Percentiles rank a stretch among this genome's conserved stretches.
Evolutionary conservation across 1,140 invertebrate species (phyloP).

Genomic region (Stratiolaelaps scimitus): DNA sequence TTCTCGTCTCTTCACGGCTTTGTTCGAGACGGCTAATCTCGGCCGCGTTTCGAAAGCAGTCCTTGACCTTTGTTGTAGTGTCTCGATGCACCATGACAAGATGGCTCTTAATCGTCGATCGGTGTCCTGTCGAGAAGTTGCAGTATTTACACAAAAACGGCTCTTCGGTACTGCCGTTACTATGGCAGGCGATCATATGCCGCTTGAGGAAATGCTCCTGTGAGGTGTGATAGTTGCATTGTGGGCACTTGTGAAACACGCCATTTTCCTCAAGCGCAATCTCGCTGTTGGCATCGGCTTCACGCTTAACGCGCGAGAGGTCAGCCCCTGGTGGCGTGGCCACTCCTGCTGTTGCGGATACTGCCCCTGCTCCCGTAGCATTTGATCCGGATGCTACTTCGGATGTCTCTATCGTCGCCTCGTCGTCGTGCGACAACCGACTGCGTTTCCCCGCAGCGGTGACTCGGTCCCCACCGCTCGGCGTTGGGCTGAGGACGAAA

Average conservation of each 20-base stretch:
- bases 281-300: neutral
- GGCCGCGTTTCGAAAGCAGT: conserved; percentile 14
- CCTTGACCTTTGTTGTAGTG: neutral
- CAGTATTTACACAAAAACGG: conserved; percentile 23
- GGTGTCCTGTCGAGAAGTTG: conserved; percentile 9
- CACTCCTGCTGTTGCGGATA: no score
- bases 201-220: conserved; percentile 8
- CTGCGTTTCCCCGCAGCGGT: neutral
- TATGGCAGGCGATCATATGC: conserved; percentile 19
- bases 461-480: neutral
- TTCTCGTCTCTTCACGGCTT: no score
- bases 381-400: no score
- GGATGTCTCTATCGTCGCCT: conserved; percentile 5
- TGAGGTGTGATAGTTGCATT: conserved; percentile 21
- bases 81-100: conserved; percentile 24
- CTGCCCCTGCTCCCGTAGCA: no score
- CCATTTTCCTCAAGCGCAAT: neutral
- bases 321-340: neutral
- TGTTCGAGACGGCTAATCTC: conserved; percentile 2
- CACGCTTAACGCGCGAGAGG: neutral
- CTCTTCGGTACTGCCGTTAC: conserved; percentile 11
- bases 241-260: conserved; percentile 14
- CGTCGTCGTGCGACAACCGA: conserved; percentile 15
- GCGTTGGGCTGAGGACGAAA: neutral
- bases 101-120: conserved; percentile 25